A percentile compares a stretch with the other conserved stretches of the same genome.
Conservation (phyloP, 2,888 invertebrate genomes). For the Philereme vetulata region DNA sequence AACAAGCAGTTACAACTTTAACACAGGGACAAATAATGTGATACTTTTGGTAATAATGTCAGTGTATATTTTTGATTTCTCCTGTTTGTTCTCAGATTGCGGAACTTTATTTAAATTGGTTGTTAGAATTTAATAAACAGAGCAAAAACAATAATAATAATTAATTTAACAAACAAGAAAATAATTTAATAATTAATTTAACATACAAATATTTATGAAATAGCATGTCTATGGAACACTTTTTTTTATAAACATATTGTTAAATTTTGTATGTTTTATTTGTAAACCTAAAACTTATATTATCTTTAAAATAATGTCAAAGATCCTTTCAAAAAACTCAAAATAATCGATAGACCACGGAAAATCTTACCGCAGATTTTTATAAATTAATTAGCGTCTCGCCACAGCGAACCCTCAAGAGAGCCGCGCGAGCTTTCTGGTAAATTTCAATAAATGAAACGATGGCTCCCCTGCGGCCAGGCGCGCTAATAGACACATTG, state of each 20-base stretch:
- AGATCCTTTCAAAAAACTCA: not conserved
- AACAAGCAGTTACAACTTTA: too few species aligned
- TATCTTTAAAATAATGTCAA: not conserved
- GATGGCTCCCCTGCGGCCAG: conserved; percentile 59
- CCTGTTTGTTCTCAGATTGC: conserved; percentile 2
- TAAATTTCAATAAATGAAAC: conserved; percentile 72
- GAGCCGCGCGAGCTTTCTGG: conserved; percentile 49
- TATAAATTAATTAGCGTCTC: conserved; percentile 45
- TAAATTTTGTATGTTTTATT: too few species aligned
- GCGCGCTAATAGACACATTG: conserved; percentile 72
- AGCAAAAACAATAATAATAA: not conserved
- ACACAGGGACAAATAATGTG: too few species aligned
- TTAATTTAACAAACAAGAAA: not conserved
- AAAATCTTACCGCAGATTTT: conserved; percentile 17
- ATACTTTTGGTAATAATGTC: too few species aligned
- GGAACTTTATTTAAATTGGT: not conserved
- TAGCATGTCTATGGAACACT: too few species aligned
- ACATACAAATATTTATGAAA: too few species aligned
- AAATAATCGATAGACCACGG: conserved; percentile 4
- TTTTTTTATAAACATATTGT: too few species aligned
- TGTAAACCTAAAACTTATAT: too few species aligned
- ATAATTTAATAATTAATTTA: too few species aligned
- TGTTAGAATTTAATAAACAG: not conserved
- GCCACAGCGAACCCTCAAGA: conserved; percentile 36
- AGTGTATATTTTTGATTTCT: conserved; percentile 28